Base-by-base conservation (phyloP, 2,113 vertebrate genomes). In the Oryzias woworae region DNA sequence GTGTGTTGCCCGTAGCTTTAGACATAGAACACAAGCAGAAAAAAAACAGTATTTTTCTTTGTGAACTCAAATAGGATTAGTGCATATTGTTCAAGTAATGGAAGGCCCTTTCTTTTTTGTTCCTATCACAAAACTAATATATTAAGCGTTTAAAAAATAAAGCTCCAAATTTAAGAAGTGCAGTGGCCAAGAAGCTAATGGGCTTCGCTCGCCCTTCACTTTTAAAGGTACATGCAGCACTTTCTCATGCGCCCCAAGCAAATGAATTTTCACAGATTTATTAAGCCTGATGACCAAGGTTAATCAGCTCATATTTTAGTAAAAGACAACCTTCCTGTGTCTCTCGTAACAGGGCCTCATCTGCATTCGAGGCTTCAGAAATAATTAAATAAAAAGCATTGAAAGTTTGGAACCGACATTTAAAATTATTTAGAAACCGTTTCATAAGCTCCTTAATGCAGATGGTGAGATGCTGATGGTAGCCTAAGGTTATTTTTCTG, bases 181-280 rank as follows among this genome's bases (percentile, higher is more conserved):
- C 44, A n/a, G 28, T 44, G 41, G n/a, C n/a, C 55, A 47, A 24
- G 20, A 36, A 47, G 51, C 52, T 62, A 31, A 26, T 48, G 43
- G 66, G 63, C 49, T 41, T 69, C 18, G 10, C 17, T 68, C 71
- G 61, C 53, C 61, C 76, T 72, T 81, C n/a, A 62, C 63, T 47
- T 53, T 45, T 50, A 26, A 28, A 52, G 46, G 65, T 42, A 58
- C 60, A 63, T 43, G 1, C 7, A 57, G 73, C 75, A 65, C 62
- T 1, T 62, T 24, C 46, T 71, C 48, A 63, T 28, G 46, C 24
- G 28, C 50, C 56, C 61, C 69, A 62, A 54, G 53, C 46, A 68
- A 87, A 82, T 83, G 54, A 69, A 85, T 85, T 83, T 20, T 76
- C 69, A 78, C 70, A 73, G 65, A 77, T 66, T 82, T 63, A 85